A percentile compares a stretch with the other conserved stretches of the same genome.
Conservation (phyloP, 2,888 invertebrate species). For the Diadegma fenestrale region DNA sequence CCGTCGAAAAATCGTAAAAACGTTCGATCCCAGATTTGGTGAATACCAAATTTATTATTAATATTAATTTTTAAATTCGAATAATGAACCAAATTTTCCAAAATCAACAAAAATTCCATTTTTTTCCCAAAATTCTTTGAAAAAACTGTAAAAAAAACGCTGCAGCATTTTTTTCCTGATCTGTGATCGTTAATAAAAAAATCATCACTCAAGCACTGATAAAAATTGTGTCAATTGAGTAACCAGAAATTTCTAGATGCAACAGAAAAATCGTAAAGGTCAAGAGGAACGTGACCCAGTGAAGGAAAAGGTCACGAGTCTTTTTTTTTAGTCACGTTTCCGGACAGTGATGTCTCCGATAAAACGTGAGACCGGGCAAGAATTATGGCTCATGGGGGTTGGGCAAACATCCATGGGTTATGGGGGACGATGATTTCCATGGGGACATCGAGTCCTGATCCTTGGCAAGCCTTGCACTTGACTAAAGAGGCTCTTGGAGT, state of each 20-base stretch:
- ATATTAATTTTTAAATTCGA: too few relatives aligned
- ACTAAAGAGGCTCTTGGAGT: background rate
- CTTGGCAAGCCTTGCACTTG: background rate
- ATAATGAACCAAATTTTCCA: too few relatives aligned
- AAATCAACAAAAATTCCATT: too few relatives aligned
- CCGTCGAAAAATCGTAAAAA: background rate
- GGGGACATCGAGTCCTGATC: conserved; percentile 29
- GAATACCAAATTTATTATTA: too few relatives aligned
- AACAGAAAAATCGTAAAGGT: background rate
- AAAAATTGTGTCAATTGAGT: background rate
- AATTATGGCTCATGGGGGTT: background rate
- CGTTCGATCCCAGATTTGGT: too few relatives aligned
- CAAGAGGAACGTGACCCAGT: background rate
- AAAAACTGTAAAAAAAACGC: background rate
- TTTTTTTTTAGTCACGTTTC: background rate
- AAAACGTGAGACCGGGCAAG: background rate
- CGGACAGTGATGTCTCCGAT: background rate
- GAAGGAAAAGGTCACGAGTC: background rate
- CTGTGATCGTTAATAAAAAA: background rate
- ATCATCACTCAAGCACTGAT: background rate
- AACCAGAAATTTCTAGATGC: background rate
- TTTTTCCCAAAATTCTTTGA: background rate
- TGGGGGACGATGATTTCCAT: conserved; percentile 46
- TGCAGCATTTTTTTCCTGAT: background rate
- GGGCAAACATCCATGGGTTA: background rate